Percentiles rank a stretch among this genome's conserved stretches.
Conservation (phyloP, 2,888 invertebrate genomes). For the Eugnorisma glareosa region DNA sequence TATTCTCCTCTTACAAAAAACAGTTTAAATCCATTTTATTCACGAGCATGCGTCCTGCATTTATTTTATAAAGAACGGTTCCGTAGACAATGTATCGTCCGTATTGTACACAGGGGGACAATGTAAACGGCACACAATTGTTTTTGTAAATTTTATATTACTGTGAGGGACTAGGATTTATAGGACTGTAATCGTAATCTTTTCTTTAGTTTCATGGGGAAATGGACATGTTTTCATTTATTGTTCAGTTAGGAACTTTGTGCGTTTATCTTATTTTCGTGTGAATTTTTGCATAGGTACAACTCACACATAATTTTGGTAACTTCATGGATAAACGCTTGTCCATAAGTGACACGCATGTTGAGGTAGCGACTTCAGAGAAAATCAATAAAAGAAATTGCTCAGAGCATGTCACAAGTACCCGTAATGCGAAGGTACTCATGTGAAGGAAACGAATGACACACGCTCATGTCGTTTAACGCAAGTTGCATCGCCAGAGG, state of each 20-base stretch:
- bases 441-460: not conserved
- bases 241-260: not conserved
- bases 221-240: not conserved
- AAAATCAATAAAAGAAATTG: too few species aligned
- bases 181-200: conserved; percentile 29
- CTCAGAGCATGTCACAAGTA: too few species aligned
- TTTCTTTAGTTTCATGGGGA: conserved; percentile 11
- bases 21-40: conserved; percentile 25
- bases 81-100: conserved; percentile 36
- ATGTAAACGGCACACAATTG: conserved; percentile 51
- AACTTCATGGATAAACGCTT: too few species aligned
- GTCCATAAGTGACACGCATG: too few species aligned
- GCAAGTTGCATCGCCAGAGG: not conserved
- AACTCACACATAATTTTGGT: not conserved
- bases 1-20: not conserved
- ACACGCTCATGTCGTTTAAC: not conserved
- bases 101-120: conserved; percentile 62
- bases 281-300: not conserved
- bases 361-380: too few species aligned
- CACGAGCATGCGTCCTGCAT: conserved; percentile 47
- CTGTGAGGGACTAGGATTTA: conserved; percentile 44
- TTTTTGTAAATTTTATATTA: conserved; percentile 57
- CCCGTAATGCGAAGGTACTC: too few species aligned
- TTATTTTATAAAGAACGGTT: conserved; percentile 68
- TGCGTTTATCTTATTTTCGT: not conserved